Evolutionary conservation across 2,113 vertebrate species (phyloP).

Genomic region (Fregetta grallaria): DNA sequence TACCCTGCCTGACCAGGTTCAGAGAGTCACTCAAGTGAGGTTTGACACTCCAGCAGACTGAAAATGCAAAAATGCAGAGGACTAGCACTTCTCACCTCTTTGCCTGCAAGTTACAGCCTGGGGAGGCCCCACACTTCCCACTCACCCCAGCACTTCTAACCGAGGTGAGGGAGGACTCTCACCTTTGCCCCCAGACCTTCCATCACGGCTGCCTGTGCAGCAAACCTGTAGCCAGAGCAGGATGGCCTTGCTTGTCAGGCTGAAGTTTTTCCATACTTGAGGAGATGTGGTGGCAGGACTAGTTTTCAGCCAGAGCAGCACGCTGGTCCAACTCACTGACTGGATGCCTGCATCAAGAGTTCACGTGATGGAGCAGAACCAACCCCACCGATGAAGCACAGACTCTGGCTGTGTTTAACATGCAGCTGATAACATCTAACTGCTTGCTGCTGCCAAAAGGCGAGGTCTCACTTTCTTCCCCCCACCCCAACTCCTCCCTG

Average conservation of each 20-base stretch:
- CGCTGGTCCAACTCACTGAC: background rate
- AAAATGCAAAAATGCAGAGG: background rate
- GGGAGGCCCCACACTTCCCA: background rate
- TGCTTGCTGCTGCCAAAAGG: constrained; percentile 11
- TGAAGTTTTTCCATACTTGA: background rate
- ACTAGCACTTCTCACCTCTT: background rate
- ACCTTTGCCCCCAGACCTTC: background rate
- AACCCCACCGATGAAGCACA: background rate
- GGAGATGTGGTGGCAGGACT: background rate
- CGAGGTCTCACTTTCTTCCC: constrained; percentile 1
- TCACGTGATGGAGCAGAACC: background rate
- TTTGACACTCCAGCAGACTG: background rate
- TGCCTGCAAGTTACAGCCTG: background rate
- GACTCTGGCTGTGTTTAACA: background rate
- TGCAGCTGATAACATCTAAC: constrained; percentile 16
- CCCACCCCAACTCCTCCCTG: constrained; percentile 16
- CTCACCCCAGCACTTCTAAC: background rate
- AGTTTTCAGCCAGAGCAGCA: background rate
- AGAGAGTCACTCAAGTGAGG: fast-evolving
- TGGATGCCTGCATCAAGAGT: fast-evolving
- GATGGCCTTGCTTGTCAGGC: background rate
- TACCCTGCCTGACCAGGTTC: background rate
- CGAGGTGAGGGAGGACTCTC: background rate
- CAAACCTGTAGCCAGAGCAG: background rate
- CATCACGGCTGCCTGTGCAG: fast-evolving